Evolutionary conservation across 2,113 vertebrate genomes (phyloP).

Genomic region (Heterotilapia buettikoferi): DNA sequence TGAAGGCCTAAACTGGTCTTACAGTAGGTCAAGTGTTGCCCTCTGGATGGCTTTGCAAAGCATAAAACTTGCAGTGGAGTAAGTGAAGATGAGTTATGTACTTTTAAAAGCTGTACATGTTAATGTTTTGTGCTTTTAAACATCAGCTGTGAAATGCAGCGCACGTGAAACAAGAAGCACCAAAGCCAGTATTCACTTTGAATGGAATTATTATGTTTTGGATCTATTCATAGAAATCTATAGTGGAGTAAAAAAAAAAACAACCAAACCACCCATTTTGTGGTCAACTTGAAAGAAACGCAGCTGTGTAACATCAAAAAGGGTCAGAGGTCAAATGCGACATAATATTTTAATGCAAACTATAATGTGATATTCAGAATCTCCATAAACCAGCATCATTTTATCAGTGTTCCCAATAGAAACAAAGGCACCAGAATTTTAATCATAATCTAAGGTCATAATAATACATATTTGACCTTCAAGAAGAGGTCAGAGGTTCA

Average conservation of each 20-base stretch:
- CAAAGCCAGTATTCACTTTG: neutral
- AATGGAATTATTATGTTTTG: neutral
- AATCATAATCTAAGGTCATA: neutral
- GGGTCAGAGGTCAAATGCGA: neutral
- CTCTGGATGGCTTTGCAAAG: neutral
- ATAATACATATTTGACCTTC: neutral
- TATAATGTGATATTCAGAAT: neutral
- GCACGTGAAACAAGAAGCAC: neutral
- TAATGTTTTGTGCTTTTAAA: neutral
- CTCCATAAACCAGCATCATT: neutral
- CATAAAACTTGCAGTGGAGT: neutral
- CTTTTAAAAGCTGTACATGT: neutral
- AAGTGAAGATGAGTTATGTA: neutral
- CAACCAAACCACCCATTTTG: neutral
- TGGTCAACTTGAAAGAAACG: neutral
- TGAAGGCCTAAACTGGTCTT: neutral
- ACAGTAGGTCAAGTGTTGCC: neutral
- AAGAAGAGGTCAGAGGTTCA: neutral
- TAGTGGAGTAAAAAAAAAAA: neutral
- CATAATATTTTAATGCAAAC: neutral
- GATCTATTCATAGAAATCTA: neutral
- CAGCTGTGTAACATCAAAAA: neutral
- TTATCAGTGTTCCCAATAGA: neutral
- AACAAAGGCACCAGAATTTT: neutral
- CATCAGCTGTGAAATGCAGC: neutral